Conservation (phyloP, 92 coral and sea anemone species). For the Phenganax subtilis region DNA sequence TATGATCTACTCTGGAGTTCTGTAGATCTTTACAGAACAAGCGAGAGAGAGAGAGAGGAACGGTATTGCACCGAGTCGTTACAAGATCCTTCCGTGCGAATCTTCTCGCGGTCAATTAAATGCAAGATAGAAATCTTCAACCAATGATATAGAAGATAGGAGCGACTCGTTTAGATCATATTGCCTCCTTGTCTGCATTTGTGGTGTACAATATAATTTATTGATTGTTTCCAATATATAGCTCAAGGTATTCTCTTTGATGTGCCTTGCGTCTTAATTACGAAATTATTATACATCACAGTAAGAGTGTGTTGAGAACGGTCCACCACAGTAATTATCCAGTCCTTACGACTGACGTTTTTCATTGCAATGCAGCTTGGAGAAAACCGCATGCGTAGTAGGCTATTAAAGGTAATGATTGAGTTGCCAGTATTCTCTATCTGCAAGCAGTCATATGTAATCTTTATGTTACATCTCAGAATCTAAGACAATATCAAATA, state of each 20-base stretch:
- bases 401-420: background rate
- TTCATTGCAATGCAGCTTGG: background rate
- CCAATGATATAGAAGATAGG: background rate
- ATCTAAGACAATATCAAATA: background rate
- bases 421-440: background rate
- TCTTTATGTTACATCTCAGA: background rate
- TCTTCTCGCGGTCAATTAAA: no score
- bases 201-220: slow-evolving; percentile 14
- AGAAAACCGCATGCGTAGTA: background rate
- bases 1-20: no score
- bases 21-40: no score
- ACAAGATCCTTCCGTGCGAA: no score
- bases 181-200: background rate
- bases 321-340: background rate
- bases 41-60: no score
- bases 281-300: background rate
- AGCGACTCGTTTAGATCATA: no score
- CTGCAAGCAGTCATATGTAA: background rate
- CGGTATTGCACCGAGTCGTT: no score
- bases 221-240: background rate
- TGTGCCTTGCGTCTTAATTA: background rate
- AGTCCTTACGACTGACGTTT: background rate
- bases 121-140: background rate
- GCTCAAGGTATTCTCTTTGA: background rate
- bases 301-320: background rate